phyloP scores from a whole-genome alignment of 2,888 invertebrate species.

The Drymonia ruficornis region DNA sequence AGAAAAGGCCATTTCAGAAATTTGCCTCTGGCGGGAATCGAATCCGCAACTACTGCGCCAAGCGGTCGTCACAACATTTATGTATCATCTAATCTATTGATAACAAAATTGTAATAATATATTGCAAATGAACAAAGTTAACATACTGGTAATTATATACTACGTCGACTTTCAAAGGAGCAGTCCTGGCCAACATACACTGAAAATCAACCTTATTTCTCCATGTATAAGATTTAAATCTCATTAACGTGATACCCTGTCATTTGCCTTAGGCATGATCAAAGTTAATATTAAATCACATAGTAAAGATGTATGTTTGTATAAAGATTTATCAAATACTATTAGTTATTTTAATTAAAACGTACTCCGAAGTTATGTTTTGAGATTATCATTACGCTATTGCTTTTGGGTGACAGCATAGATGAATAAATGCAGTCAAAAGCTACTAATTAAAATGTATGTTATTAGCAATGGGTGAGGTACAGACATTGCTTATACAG shows the following conservation, averaged over 20 bases:
- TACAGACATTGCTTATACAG: too few relatives aligned
- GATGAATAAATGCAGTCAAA: background rate
- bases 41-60: too few relatives aligned
- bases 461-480: too few relatives aligned
- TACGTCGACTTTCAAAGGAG: conserved; percentile 26
- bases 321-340: conserved; percentile 25
- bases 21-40: too few relatives aligned
- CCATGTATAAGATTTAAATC: background rate
- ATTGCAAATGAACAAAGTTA: background rate
- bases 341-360: conserved; percentile 33
- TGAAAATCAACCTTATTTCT: conserved; percentile 15
- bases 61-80: too few relatives aligned
- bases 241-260: conserved; percentile 4
- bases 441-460: too few relatives aligned
- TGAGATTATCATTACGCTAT: conserved; percentile 11
- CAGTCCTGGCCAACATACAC: conserved; percentile 15
- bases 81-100: too few relatives aligned
- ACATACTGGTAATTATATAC: conserved; percentile 1
- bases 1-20: too few relatives aligned
- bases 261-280: conserved; percentile 30
- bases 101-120: too few relatives aligned
- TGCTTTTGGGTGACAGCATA: background rate
- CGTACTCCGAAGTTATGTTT: conserved; percentile 25
- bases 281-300: conserved; percentile 41
- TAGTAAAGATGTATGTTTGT: conserved; percentile 27